These are phyloP conservation scores for Epirrhoe alternata DNA, from an alignment of 2,888 invertebrate genomes.

Conservation along the genomic window DNA sequence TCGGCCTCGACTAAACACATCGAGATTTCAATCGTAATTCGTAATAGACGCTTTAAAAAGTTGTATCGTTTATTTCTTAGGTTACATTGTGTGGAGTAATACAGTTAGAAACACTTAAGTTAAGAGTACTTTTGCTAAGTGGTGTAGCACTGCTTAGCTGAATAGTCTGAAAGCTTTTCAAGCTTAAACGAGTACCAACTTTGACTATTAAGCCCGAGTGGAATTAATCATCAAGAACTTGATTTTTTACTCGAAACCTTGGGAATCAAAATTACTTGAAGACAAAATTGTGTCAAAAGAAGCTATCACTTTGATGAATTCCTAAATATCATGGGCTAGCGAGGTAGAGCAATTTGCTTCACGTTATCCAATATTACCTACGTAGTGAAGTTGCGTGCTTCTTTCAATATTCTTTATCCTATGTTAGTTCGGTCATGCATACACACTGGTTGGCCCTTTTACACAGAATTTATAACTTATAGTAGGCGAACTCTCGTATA, in stretches of 20 bases:
- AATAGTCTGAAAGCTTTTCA: constrained; percentile 27
- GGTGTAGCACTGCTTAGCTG: constrained; percentile 25
- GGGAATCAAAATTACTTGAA: constrained; percentile 1
- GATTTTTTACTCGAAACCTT: constrained; percentile 2
- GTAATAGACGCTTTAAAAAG: constrained; percentile 22
- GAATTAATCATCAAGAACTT: constrained; percentile 24
- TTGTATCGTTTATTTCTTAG: constrained; percentile 23
- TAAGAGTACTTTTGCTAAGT: constrained; percentile 31
- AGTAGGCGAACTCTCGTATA: constrained; percentile 25
- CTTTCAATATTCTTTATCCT: constrained; percentile 38
- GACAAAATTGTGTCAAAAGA: constrained; percentile 10
- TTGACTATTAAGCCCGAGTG: constrained; percentile 20
- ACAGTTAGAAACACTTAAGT: constrained; percentile 31
- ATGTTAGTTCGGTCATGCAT: constrained; percentile 15
- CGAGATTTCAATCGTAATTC: constrained; percentile 17
- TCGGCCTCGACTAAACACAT: constrained; percentile 24
- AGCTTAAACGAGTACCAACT: constrained; percentile 23
- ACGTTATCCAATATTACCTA: constrained; percentile 43
- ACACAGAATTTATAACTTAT: constrained; percentile 34
- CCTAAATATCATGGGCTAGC: constrained; percentile 28
- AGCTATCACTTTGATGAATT: constrained; percentile 26
- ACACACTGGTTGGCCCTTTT: constrained; percentile 25
- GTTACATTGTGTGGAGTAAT: constrained; percentile 23
- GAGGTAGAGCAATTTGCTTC: constrained; percentile 42
- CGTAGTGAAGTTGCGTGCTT: constrained; percentile 52